Base-by-base conservation (phyloP, 1,140 invertebrate species). In the Adelges cooleyi region DNA sequence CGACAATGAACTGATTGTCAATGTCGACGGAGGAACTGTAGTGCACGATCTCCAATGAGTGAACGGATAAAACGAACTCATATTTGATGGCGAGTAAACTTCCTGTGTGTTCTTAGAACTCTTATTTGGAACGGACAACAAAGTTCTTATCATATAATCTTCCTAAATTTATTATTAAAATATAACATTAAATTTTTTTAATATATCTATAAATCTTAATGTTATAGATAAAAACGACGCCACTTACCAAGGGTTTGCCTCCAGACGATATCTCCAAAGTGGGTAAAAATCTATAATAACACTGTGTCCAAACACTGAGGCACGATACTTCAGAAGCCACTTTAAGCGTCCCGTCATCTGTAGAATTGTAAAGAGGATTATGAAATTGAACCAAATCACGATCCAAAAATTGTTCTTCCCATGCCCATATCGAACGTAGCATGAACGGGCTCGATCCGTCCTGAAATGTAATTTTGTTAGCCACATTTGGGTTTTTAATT, bases 211-310 rank as follows among this genome's bases (percentile, higher is more conserved):
- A n/a, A n/a, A n/a, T n/a, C n/a, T n/a, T n/a, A n/a, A n/a, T n/a
- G n/a, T n/a, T n/a, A n/a, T n/a, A n/a, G n/a, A n/a, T n/a, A n/a
- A n/a, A n/a, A n/a, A n/a, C n/a, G n/a, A n/a, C n/a, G n/a, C n/a
- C n/a, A 52, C 38, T 66, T 68, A 72, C 71, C 68, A 71, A 69
- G 20, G 71, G 69, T 62, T 70, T 69, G 8, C 71, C 71, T 20
- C 71, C 71, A 20, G 69, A 69, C 13, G 67, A 79, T 49, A 92
- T 87, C 73, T 93, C 87, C 1, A 92, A 78, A 11, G 87, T 81
- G 5, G 85, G 83, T 71, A 92, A 80, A 89, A 90, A 94, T 2
- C 91, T 83, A 69, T 89, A 85, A 76, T 92, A 95, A 76, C 89
- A 93, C 71, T 90, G 89, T 49, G 80, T 78, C 91, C 91, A 95